Base-by-base conservation (phyloP, 1,140 invertebrate genomes). In the Brachionus paranguensis region DNA sequence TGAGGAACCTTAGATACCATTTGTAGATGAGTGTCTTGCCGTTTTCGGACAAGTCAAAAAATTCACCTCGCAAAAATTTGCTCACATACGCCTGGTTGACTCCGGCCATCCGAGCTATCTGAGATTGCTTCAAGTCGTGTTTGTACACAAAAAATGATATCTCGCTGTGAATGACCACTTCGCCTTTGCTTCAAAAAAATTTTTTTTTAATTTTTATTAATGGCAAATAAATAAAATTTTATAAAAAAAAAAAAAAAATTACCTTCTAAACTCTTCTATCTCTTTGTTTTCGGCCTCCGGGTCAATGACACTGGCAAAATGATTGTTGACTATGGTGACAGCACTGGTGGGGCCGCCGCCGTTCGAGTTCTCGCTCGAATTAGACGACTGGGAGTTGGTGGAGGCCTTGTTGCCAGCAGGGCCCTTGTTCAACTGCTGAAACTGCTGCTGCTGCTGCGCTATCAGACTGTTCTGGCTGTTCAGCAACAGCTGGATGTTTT, bases 41-140 rank as follows among this genome's bases (percentile, higher is more conserved):
- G 17, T 86, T 83, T 64, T 88, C 88, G 27, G 88, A 88, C 87
- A 88, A 88, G 78, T 89, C 88, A 60, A 85, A 85, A 55, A 85
- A 85, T 85, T 89, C 88, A 43, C 88, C 88, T 41, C 88, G 86
- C 78, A 89, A 86, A 85, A 87, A 89, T 45, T 87, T 86, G 81
- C 87, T 88, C 12, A 89, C 88, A 85, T 89, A 89, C 0, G 88
- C 88, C 84, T 89, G 88, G 85, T 87, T 88, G n/a, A 87, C 83
- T 55, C 86, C 88, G 78, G 88, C 86, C 86, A 89, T 87, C 65
- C 87, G 86, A 7, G 88, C 88, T 64, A 89, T 88, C 85, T 88
- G 88, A 45, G 87, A 87, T 84, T 89, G 88, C 76, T 88, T 88
- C 50, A 89, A 86, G 84, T 88, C 88, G 76, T 88, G 86, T 64